phyloP scores from a whole-genome alignment of 2,113 vertebrate species.

The Phrynosoma platyrhinos region DNA sequence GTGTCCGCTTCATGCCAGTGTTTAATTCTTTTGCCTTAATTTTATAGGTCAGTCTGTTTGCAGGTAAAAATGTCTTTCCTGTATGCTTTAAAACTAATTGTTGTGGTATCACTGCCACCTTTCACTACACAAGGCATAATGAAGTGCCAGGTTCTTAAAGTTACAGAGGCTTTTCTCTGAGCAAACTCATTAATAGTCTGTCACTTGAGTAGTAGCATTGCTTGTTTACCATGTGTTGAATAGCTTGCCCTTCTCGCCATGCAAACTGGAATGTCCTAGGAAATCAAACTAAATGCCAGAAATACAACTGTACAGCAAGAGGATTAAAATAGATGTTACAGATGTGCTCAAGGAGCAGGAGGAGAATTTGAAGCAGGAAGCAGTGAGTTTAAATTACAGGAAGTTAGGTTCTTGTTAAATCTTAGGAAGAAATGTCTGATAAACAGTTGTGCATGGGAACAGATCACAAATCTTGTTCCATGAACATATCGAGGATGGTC shows the following conservation, averaged over 20 bases:
- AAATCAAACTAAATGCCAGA: not conserved
- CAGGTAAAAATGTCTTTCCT: not conserved
- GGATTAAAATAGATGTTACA: not conserved
- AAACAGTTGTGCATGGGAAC: not conserved
- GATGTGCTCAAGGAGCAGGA: too few species aligned
- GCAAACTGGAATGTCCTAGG: not conserved
- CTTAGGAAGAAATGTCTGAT: not conserved
- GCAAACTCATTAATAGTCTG: not conserved
- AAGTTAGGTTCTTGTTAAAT: not conserved
- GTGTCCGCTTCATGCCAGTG: too few species aligned
- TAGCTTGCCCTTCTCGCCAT: not conserved
- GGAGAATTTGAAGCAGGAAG: too few species aligned
- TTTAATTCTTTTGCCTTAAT: too few species aligned
- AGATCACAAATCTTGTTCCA: not conserved
- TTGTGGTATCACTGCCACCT: not conserved
- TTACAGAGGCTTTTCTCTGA: not conserved
- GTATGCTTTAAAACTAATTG: not conserved
- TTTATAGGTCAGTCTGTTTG: not conserved
- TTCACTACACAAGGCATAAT: not conserved
- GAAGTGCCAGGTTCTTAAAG: conserved; percentile 1
- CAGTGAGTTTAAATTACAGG: not conserved
- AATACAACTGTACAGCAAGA: not conserved
- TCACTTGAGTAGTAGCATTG: not conserved
- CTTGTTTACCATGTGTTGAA: not conserved
- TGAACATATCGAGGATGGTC: not conserved